Evolutionary conservation across 2,888 invertebrate species (phyloP).

Genomic region (Pyrgus malvae): DNA sequence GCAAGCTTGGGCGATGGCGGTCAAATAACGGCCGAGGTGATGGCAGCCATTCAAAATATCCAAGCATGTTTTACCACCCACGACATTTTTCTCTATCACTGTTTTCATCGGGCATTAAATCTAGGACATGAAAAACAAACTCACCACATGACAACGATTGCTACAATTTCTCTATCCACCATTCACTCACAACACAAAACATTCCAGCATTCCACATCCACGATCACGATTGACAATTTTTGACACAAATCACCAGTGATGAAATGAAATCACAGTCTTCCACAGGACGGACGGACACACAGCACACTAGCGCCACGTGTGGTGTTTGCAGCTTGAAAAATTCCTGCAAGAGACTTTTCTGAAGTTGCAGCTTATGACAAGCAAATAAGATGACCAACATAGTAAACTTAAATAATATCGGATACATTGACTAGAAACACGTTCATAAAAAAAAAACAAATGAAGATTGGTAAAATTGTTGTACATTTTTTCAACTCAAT

Average conservation of each 20-base stretch:
- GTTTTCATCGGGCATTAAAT: neutral
- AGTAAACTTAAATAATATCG: neutral
- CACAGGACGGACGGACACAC: conserved; percentile 49
- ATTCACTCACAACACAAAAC: conserved; percentile 77
- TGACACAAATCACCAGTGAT: conserved; percentile 23
- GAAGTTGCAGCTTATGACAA: conserved; percentile 28
- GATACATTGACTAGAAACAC: neutral
- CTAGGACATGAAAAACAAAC: conserved; percentile 43
- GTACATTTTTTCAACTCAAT: too few relatives aligned
- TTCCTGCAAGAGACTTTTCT: neutral
- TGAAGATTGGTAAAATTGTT: too few relatives aligned
- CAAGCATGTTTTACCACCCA: conserved; percentile 12
- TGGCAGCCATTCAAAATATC: conserved; percentile 30
- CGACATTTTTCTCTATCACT: conserved; percentile 8
- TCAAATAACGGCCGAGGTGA: conserved; percentile 69
- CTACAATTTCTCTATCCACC: conserved; percentile 56
- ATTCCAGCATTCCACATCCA: conserved; percentile 65
- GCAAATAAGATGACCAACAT: neutral
- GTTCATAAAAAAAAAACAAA: too few relatives aligned
- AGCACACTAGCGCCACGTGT: conserved; percentile 71
- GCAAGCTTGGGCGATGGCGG: conserved; percentile 77
- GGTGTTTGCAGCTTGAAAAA: conserved; percentile 37
- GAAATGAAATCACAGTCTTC: neutral
- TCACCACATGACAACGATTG: conserved; percentile 72
- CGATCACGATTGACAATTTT: conserved; percentile 42